Evolutionary conservation across 2,113 vertebrate genomes (phyloP).

Genomic region (Entomyzon cyanotis): DNA sequence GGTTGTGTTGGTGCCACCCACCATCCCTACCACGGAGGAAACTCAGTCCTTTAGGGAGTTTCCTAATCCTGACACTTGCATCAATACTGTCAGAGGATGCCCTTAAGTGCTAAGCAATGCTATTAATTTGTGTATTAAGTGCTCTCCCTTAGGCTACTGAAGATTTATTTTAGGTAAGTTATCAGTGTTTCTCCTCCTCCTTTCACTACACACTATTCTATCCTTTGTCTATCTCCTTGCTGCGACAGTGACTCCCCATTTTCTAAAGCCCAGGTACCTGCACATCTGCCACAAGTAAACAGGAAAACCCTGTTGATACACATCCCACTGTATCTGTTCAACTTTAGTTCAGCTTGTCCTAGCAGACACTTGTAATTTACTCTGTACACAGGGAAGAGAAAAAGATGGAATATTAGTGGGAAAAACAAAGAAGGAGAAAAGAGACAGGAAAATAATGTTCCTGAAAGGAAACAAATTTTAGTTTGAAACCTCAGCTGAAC

Average conservation of each 20-base stretch:
- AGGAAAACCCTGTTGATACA: not conserved
- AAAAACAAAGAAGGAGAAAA: not conserved
- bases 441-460: not conserved
- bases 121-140: not conserved
- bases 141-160: not conserved
- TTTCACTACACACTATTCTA: not conserved
- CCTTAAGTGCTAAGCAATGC: not conserved
- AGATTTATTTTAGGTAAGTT: not conserved
- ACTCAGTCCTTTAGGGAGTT: not conserved
- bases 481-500: slow-evolving; percentile 26
- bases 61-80: not conserved
- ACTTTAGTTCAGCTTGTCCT: not conserved
- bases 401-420: not conserved
- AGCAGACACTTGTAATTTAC: not conserved
- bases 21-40: not conserved
- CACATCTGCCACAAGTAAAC: not conserved
- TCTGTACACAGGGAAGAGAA: not conserved
- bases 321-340: not conserved
- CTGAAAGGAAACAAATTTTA: slow-evolving; percentile 38
- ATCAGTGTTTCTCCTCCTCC: not conserved
- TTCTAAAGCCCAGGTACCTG: not conserved
- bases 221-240: not conserved
- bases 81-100: not conserved
- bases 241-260: not conserved
- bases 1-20: not conserved